Evolutionary conservation across 2,888 invertebrate genomes (phyloP), one percentile per base, ranked within the genome.

Genomic region (Dysmachus trigonus): DNA sequence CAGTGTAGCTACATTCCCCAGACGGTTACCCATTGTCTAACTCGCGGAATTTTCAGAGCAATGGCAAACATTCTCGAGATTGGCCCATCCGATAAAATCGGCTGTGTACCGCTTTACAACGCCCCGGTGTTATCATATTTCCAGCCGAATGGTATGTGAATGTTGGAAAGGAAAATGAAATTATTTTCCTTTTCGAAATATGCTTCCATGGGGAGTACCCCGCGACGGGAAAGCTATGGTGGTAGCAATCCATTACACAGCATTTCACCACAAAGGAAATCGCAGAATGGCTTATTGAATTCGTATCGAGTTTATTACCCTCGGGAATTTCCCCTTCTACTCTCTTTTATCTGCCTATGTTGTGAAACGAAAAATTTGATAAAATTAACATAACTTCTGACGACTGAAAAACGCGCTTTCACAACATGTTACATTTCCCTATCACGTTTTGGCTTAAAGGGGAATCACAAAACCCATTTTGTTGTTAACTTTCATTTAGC

Each of bases 231-330:
- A 73, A 3, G 18, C n/a, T 33, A 5, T 15, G 33, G 33, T 15
- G 27, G 33, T 2, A 73, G 73, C 31, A 33, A 73, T 73, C 31
- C 73, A 73, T 73, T 72, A 72, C 30, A 31, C 31, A 30, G 73
- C 31, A 73, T 73, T 33, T 73, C 73, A 31, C 71, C 73, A 18
- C 31, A 73, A 73, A 73, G 73, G 7, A 73, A 73, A 31, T 73
- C 73, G 18, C n/a, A 33, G n/a, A 73, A 73, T 73, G 73, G 73
- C 27, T 73, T 73, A 73, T 73, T 73, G 73, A 31, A 73, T 73
- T 73, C 73, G 33, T 73, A 73, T 33, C 33, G 73, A 30, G 73
- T 73, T 73, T 33, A 73, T 73, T 73, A 73, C 33, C 33, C 33
- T 15, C 31, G n/a, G 73, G 31, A n/a, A 31, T 31, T 15, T 33